Evolutionary conservation across 2,797 vertebrate genomes (phyloP), one percentile per base, ranked within the genome.

Genomic region (Arctocebus calabarensis): DNA sequence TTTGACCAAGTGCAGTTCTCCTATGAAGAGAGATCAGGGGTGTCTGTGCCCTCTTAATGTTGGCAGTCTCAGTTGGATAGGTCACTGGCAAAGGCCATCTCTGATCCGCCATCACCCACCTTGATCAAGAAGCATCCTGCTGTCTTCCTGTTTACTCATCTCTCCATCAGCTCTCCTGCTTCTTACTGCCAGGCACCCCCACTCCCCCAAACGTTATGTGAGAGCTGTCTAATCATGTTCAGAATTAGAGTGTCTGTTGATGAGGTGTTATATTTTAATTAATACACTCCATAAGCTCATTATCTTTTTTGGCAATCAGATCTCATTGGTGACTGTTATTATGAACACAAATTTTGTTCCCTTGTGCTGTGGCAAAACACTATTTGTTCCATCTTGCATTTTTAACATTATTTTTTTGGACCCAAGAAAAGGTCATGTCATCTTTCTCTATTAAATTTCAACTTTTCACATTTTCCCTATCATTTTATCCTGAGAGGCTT

Each of bases 261-360:
- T 45, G 34, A 89, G 64, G 70, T 87, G 71, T 7, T 86, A 52
- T 40, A 71, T 89, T 95, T 90, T 96, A 91, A 91, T 92, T 74
- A 95, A 91, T 87, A 40, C 29, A 88, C 52, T 48, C 78, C 78
- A 78, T 37, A 87, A 84, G n/a, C 85, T 95, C 91, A 48, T 73
- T 88, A 71, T 66, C 84, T 78, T 74, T 82, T 88, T 78, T 85
- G 82, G 81, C 84, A 91, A 48, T 73, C 57, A 61, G 22, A 82
- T 19, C 48, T 92, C 43, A 84, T 16, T 32, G 52, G 45, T 89
- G 90, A 79, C 75, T 61, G 45, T 34, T 22, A 62, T 79, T 48
- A 32, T 29, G 43, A 86, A 73, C 93, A 92, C 23, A 59, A 37
- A 92, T 66, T 85, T 87, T 85, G 17, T 88, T 68, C n/a, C 52